Evolutionary conservation across 2,888 invertebrate genomes (phyloP).

Genomic region (Luperina nickerlii): DNA sequence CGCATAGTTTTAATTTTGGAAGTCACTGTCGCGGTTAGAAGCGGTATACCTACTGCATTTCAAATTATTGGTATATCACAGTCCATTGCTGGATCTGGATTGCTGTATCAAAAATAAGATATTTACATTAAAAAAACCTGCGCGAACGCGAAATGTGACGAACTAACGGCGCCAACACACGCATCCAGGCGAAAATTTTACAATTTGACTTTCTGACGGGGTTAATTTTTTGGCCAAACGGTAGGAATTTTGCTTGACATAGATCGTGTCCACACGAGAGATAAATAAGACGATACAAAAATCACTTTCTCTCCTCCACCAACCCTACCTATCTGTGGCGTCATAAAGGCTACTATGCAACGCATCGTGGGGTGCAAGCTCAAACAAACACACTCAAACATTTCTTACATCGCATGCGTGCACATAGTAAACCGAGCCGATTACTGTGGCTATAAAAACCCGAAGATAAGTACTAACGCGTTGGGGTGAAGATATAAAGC

Average conservation of each 20-base stretch:
- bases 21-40: too few relatives aligned
- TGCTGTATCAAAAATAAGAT: not conserved
- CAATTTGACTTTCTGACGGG: not conserved
- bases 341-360: constrained; percentile 69
- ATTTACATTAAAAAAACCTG: not conserved
- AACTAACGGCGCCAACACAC: too few relatives aligned
- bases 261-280: not conserved
- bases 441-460: constrained; percentile 68
- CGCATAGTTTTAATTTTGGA: not conserved
- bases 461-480: constrained; percentile 64
- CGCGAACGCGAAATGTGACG: not conserved
- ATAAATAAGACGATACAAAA: not conserved
- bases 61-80: not conserved
- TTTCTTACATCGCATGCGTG: constrained; percentile 56
- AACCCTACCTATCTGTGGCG: constrained; percentile 67
- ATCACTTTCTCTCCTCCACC: constrained; percentile 28
- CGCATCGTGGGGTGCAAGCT: constrained; percentile 62
- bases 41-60: not conserved
- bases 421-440: constrained; percentile 63
- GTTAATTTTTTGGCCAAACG: not conserved
- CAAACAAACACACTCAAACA: constrained; percentile 60
- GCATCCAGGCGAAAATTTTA: not conserved
- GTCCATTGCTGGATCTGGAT: not conserved
- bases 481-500: constrained; percentile 55
- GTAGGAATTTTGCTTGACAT: not conserved